A percentile compares a stretch with the other conserved stretches of the same genome.
Conservation (phyloP, 2,888 invertebrate species). For the Lypha dubia region DNA sequence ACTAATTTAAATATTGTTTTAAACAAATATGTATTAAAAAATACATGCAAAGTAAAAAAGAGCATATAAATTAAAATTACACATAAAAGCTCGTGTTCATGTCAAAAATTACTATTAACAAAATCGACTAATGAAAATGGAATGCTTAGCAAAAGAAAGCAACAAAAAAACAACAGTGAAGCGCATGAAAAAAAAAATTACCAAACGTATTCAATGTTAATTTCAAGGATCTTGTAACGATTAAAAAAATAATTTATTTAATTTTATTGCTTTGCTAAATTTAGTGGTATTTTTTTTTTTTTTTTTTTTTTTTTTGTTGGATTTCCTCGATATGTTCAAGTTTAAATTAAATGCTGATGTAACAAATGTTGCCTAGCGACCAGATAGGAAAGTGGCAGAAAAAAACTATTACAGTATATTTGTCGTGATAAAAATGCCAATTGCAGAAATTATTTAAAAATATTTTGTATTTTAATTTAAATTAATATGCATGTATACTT, state of each 20-base stretch:
- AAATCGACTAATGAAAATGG: conserved; percentile 57
- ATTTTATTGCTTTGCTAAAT: background rate
- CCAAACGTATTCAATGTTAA: conserved; percentile 70
- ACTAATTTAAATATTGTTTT: background rate
- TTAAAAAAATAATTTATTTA: conserved; percentile 25
- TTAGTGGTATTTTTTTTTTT: background rate
- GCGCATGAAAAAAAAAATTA: background rate
- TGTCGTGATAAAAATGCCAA: too few species aligned
- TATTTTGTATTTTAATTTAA: too few species aligned
- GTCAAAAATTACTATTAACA: conserved; percentile 60
- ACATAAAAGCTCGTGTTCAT: conserved; percentile 42
- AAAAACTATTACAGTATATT: too few species aligned
- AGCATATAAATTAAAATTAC: conserved; percentile 18
- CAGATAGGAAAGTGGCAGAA: background rate
- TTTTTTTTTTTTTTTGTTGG: background rate
- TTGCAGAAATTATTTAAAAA: too few species aligned
- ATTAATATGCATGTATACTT: too few species aligned
- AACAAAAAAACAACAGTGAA: conserved; percentile 22
- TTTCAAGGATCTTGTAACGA: conserved; percentile 65
- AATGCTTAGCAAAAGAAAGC: conserved; percentile 28
- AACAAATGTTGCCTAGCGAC: background rate
- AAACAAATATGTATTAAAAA: background rate
- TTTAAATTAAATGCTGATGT: background rate
- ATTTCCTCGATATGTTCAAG: background rate
- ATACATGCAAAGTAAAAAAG: conserved; percentile 7